Evolutionary conservation across 2,113 vertebrate species (phyloP), one percentile per base, ranked within the genome.

Genomic region (Neopipo cinnamomea): DNA sequence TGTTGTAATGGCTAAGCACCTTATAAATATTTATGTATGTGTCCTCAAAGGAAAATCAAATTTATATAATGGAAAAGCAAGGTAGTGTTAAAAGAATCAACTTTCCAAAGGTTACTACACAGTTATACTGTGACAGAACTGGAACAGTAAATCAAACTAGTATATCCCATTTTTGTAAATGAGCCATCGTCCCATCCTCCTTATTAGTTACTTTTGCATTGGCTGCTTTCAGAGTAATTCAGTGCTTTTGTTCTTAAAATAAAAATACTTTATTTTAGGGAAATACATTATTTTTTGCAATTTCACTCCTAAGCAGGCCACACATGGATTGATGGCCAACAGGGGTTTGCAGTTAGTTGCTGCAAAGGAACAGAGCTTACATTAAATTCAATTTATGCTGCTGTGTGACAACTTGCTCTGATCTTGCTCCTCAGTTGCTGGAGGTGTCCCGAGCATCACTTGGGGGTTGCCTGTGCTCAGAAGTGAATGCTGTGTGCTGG

Each of bases 21-120:
- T 93, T 55, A 81, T 74, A 95, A 89, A 75, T 95, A 92, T 84
- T 92, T 92, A 95, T 85, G 24, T 42, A 3, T 37, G 8, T 23
- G 16, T 87, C 22, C 80, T 94, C 76, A 91, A 68, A 74, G 52
- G 56, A 84, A 56, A 81, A 78, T 41, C 15, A 65, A 62, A 70
- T 87, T 70, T 89, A 52, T 89, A 25, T 81, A 89, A 89, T 56
- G n/a, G 70, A 67, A 52, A 53, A 87, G 52, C 66, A 77, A 84
- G 83, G 65, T 28, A 24, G 31, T 52, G 65, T 77, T 88, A 77
- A 67, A 91, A 65, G 63, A 93, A 75, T 37, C 31, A 85, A 68
- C 70, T 94, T 94, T 52, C 73, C 28, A 20, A 53, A 82, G 44
- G 28, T 67, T 91, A 30, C 76, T 77, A 17, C 35, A 14, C 24